Evolutionary conservation across 2,797 vertebrate genomes (phyloP), one percentile per base, ranked within the genome.

Genomic region (Arrhamphus sclerolepis): DNA sequence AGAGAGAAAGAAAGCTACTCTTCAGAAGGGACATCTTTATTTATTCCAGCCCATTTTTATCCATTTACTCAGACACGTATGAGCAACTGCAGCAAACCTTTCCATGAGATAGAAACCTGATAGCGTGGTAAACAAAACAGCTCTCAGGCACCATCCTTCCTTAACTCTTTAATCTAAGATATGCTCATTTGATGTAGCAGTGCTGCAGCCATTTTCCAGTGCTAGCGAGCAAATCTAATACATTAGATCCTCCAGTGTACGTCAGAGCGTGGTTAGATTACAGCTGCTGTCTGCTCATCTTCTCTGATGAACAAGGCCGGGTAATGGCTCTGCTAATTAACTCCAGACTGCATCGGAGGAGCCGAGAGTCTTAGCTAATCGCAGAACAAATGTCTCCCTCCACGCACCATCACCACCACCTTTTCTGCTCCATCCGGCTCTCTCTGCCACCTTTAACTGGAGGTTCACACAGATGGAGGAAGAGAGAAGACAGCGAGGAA

Each of bases 281-380:
- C 78, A 81, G 76, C 62, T 44, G 80, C 61, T 65, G 80, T 80
- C 82, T 75, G 77, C 65, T 86, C 80, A 66, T 81, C 81, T 44
- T 39, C 42, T 69, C 19, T 47, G 77, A 85, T 60, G 72, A 85
- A 81, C 75, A 61, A 55, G 69, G 49, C 60, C 53, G 56, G 66
- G 85, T 86, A 89, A 87, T 79, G 58, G 83, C 78, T 71, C 71
- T 26, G 82, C 77, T 89, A 88, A 90, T 92, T 89, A 90, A 80
- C 81, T 83, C 73, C 80, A 80, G 84, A 70, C 82, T 60, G 50
- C 61, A 63, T 10, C 49, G 57, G 78, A 80, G 78, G 70, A 81
- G 85, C 56, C 1, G 59, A 77, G 73, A 59, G 60, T 86, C 66
- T 49, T 56, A 29, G 63, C 65, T 87, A 83, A 87, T 86, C 70